Conservation (phyloP, 2,888 invertebrate genomes). For the Volucella zonaria region DNA sequence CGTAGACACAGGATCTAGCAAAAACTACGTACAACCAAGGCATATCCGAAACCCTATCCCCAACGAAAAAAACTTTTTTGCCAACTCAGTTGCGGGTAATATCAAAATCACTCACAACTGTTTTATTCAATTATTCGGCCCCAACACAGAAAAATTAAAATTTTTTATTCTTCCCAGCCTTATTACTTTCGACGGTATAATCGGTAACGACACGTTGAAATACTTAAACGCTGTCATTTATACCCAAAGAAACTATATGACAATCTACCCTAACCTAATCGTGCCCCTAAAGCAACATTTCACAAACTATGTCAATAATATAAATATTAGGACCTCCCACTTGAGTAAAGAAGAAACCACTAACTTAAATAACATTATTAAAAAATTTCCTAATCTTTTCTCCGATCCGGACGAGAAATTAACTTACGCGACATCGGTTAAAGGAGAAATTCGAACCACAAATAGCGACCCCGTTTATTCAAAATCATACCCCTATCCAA, state of each 20-base stretch:
- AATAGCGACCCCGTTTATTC: no score
- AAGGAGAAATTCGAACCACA: no score
- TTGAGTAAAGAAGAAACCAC: slow-evolving; percentile 25
- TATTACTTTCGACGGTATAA: slow-evolving; percentile 41
- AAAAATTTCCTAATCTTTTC: slow-evolving; percentile 10
- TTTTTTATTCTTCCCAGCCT: slow-evolving; percentile 27
- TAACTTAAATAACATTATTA: slow-evolving; percentile 13
- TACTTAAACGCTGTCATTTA: slow-evolving; percentile 21
- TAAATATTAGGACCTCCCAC: slow-evolving; percentile 41
- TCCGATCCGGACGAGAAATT: no score
- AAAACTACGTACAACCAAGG: slow-evolving; percentile 40
- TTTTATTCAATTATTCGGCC: slow-evolving; percentile 18
- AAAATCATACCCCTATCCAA: no score
- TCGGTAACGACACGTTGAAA: slow-evolving; percentile 21
- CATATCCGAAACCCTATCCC: slow-evolving; percentile 38
- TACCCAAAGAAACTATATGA: slow-evolving; percentile 29
- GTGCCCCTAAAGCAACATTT: slow-evolving; percentile 40
- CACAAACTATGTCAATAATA: slow-evolving; percentile 26
- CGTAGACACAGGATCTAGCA: slow-evolving; percentile 32
- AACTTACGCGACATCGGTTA: no score
- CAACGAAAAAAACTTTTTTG: slow-evolving; percentile 47
- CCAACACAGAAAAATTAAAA: slow-evolving; percentile 28
- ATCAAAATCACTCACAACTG: slow-evolving; percentile 49
- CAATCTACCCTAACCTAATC: slow-evolving; percentile 11
- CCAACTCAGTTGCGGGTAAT: slow-evolving; percentile 51